Evolutionary conservation across 2,888 invertebrate species (phyloP).

Genomic region (Aspidiotus rigidus): DNA sequence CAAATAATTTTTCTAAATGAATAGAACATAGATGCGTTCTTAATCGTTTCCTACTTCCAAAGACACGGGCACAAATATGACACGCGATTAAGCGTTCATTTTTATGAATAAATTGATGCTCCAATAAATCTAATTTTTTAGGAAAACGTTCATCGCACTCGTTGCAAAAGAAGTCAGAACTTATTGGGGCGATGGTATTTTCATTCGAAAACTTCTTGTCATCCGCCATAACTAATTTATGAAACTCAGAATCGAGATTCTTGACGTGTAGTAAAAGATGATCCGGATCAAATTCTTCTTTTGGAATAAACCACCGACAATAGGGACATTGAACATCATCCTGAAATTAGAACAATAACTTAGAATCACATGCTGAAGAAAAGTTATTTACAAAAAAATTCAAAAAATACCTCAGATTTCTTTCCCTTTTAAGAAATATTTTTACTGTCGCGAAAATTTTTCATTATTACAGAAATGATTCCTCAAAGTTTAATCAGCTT

Average conservation of each 20-base stretch:
- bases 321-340: slow-evolving; percentile 4
- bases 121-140: not conserved
- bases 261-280: not conserved
- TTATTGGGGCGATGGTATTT: not conserved
- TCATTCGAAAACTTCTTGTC: not conserved
- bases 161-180: not conserved
- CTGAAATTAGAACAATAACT: not conserved
- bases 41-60: not conserved
- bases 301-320: not conserved
- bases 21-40: not conserved
- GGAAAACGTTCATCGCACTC: not conserved
- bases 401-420: no score
- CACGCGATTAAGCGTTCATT: not conserved
- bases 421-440: no score
- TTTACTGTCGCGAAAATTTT: no score
- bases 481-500: no score
- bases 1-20: not conserved
- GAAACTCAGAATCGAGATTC: not conserved
- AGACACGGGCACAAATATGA: not conserved
- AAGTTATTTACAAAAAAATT: no score
- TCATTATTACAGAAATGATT: no score
- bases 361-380: no score
- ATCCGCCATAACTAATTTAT: not conserved
- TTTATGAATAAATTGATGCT: not conserved
- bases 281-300: not conserved